Base-by-base conservation (phyloP, 1,140 invertebrate genomes). In the Apis florea region DNA sequence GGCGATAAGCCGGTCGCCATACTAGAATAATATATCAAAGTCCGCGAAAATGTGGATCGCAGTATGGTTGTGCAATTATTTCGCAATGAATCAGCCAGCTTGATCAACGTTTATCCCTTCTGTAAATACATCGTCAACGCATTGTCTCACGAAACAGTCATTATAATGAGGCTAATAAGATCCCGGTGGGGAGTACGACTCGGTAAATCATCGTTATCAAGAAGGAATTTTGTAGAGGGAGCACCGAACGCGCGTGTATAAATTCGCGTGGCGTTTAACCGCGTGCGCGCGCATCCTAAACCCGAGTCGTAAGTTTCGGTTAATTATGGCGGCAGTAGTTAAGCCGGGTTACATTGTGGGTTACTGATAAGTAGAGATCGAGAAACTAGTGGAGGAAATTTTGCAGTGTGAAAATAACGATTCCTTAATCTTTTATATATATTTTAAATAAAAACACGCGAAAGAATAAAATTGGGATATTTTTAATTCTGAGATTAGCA, bases 161-260 rank as follows among this genome's bases (percentile, higher is more conserved):
- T 58, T n/a, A 58, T 58, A n/a, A 54, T 19, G 56, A 58, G 56
- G 21, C 56, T 58, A 58, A 58, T n/a, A 58, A n/a, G 56, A 58
- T 21, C 56, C 21, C 56, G 56, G 3, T 21, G 31, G 21, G 9
- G 56, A 21, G 56, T n/a, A 2, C n/a, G 24, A 69, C n/a, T 2
- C 17, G 10, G 17, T 58, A 72, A 76, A 76, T 76, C 63, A 64
- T 76, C 19, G 73, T 76, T 76, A 76, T 76, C 73, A 53, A 11
- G 26, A 40, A 76, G 47, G 64, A 54, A 66, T 40, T 49, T 58
- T 58, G 21, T 49, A n/a, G n/a, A 66, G 24, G 26, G 51, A 56
- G 56, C 59, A 66, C 63, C 24, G 26, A 12, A 40, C 5, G 31
- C 31, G 4, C 31, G 31, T 40, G 31, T 40, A 40, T 40, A 40